A percentile compares a stretch with the other conserved stretches of the same genome.
phyloP scores from a whole-genome alignment of 2,113 vertebrate species.

The Cranoglanis bouderius region DNA sequence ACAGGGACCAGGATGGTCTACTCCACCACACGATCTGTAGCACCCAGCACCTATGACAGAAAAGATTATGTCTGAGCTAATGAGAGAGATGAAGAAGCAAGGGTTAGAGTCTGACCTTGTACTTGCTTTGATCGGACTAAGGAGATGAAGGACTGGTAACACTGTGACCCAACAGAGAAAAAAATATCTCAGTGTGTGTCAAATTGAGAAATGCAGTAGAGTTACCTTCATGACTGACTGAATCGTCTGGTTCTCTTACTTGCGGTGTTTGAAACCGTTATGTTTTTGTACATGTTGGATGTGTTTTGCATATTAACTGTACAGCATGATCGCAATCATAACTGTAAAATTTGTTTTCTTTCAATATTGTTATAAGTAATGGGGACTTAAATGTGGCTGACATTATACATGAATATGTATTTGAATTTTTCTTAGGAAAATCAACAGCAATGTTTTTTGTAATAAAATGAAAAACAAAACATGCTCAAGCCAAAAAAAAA shows the following conservation, averaged over 20 bases:
- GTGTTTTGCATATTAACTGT: not conserved
- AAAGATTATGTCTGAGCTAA: constrained; percentile 85
- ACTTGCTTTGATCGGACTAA: constrained; percentile 15
- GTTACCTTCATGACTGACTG: constrained; percentile 14
- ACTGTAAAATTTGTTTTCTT: not conserved
- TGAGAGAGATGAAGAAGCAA: not conserved
- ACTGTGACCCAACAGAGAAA: not conserved
- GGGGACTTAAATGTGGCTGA: not conserved
- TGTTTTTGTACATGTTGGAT: not conserved
- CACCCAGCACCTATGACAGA: constrained; percentile 67
- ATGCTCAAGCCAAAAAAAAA: not conserved
- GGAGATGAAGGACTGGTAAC: constrained; percentile 19
- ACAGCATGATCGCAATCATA: not conserved
- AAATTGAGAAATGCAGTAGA: not conserved
- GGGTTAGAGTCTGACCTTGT: constrained; percentile 1
- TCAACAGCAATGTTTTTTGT: not conserved
- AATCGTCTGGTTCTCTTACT: not conserved
- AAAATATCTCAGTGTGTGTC: not conserved
- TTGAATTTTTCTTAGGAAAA: not conserved
- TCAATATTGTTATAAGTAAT: not conserved
- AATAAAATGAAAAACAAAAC: too few relatives aligned
- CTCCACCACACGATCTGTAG: constrained; percentile 75
- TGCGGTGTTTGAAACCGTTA: not conserved
- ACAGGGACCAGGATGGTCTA: constrained; percentile 77
- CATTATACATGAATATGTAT: not conserved